Evolutionary conservation across 37 sponge, comb jelly and placozoan species (phyloP), one percentile per base, ranked within the genome.

Genomic region (Ephydatia muelleri): DNA sequence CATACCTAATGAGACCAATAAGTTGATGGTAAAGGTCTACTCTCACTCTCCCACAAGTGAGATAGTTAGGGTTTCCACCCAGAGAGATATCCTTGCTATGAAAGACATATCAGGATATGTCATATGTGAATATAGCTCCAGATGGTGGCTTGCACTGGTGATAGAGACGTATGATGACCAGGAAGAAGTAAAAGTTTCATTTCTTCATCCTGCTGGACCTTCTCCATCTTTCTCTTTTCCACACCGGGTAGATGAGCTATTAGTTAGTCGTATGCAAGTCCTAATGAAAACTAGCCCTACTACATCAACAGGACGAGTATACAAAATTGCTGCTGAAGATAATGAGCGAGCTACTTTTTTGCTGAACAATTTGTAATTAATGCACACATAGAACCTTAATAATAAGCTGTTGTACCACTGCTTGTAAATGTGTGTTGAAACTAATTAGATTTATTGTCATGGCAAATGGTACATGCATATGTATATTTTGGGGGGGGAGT

Each of bases 131-230:
- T 75, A 67, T 75, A 49, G 76, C 37, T 57, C 25, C 23, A 13
- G 79, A 67, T 89, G 89, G 89, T 83, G 75, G 84, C 22, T 89
- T 25, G 89, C 67, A n/a, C 83, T 67, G 64, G 84, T 89, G 39
- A 67, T 84, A 35, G 66, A 83, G 43, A 43, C 43, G 6, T 43
- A 6, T 43, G 43, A 43, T 6, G 6, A 43, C 6, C n/a, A n/a
- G n/a, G 43, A 26, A 19, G 65, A 70, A 49, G 89, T 83, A 3
- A 89, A 57, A 79, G 47, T 89, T 26, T 72, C 39, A 12, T 83
- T 89, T 4, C 75, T 89, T 5, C 84, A 83, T 38, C 89, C 89
- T 32, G 68, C 77, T 38, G 84, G 89, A 33, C 84, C 89, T 35
- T 66, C 82, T 13, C 69, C n/a, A 14, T 75, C 82, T 16, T 88